A percentile compares a stretch with the other conserved stretches of the same genome.
These are phyloP conservation scores for Drepana arcuata DNA, from an alignment of 1,140 invertebrate genomes.

Conservation along the genomic window DNA sequence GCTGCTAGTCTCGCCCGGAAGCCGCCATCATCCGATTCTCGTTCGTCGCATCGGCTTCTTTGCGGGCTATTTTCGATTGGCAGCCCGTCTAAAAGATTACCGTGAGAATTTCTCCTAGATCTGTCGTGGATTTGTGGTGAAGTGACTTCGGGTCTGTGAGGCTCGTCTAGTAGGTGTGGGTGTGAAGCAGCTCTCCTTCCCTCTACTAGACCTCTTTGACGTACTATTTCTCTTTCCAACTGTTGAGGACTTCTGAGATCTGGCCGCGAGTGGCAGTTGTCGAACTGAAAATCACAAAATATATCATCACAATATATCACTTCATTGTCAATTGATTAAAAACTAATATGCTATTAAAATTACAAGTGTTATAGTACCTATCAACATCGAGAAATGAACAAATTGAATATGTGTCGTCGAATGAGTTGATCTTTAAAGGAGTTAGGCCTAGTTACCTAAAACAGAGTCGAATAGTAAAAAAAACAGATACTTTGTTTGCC, in stretches of 20 bases:
- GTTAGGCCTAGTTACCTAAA: no score
- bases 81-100: conserved; percentile 72
- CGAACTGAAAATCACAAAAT: conserved; percentile 37
- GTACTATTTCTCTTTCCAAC: conserved; percentile 71
- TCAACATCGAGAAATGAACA: no score
- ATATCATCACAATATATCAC: no score
- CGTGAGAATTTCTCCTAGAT: conserved; percentile 71
- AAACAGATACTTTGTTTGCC: no score
- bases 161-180: conserved; percentile 76
- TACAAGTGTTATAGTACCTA: no score
- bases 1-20: conserved; percentile 61
- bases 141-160: conserved; percentile 47
- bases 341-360: no score
- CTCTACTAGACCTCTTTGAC: conserved; percentile 71
- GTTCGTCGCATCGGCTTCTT: conserved; percentile 49
- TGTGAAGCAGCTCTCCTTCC: conserved; percentile 75
- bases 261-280: conserved; percentile 53
- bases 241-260: conserved; percentile 73
- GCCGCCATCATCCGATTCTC: conserved; percentile 75
- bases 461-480: no score
- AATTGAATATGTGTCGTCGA: no score
- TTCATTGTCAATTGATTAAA: no score
- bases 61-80: conserved; percentile 35
- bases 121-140: conserved; percentile 48
- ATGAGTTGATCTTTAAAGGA: no score